phyloP scores from a whole-genome alignment of 2,797 vertebrate species.

The Spatula versicolor region DNA sequence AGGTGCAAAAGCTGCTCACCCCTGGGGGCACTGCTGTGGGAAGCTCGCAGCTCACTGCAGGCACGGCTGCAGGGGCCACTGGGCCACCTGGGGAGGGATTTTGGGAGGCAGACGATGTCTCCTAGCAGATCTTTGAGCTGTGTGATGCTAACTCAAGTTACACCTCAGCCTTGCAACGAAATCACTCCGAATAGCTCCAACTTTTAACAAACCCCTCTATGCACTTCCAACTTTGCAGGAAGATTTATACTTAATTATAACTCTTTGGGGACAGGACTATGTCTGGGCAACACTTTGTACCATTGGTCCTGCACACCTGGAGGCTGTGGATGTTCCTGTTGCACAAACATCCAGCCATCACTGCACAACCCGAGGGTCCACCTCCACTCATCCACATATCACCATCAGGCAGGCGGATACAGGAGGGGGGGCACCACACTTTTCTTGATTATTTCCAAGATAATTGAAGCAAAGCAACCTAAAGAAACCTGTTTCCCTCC shows the following conservation, averaged over 20 bases:
- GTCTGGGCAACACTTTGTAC: background rate
- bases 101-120: background rate
- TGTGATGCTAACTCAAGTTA: background rate
- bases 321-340: background rate
- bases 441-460: background rate
- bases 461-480: background rate
- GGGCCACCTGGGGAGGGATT: too few relatives aligned
- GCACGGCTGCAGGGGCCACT: too few relatives aligned
- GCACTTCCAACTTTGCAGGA: background rate
- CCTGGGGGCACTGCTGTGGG: background rate
- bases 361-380: background rate
- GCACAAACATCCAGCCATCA: background rate
- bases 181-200: background rate
- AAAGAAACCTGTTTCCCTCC: background rate
- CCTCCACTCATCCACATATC: background rate
- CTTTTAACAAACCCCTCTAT: background rate
- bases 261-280: background rate
- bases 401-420: background rate
- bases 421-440: background rate
- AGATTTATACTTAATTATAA: background rate
- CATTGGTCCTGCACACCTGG: background rate
- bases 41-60: too few relatives aligned
- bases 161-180: background rate
- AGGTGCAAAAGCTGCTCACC: background rate
- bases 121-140: background rate